Evolutionary conservation across 2,888 invertebrate genomes (phyloP), one percentile per base, ranked within the genome.

Genomic region (Noctua fimbriata): DNA sequence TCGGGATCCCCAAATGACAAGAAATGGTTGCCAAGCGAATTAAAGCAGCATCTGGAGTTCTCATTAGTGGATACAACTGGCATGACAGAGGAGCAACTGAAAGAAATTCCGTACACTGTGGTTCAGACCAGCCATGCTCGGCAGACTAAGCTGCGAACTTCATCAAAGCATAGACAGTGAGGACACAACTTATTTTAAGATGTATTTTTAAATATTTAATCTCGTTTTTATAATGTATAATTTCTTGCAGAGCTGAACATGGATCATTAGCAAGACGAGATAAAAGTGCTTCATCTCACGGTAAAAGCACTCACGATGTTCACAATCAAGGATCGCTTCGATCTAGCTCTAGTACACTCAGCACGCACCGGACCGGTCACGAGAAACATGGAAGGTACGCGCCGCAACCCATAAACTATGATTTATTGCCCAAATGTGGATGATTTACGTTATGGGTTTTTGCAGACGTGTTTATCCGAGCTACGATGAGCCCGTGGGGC

Each of bases 41-140:
- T 98, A 86, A 98, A 98, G 92, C 98, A 98, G 93, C 99, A 99
- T 93, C 97, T 99, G 91, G 98, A 99, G 94, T 99, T 98, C 94
- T 98, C 98, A 92, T 97, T 99, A 92, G 98, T 99, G 78, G 99
- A 99, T 90, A 99, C 99, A 0, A 97, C 98, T 41, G 99, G 99
- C 81, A 99, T 99, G 98, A 98, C 98, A 73, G 98, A 98, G 92
- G 98, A 98, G 87, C 98, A 99, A 92, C 97, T 99, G 47, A 97
- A 98, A 84, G 98, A 99, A 95, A 99, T 99, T 91, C 98, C 98
- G 5, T 99, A 99, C 94, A 98, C 98, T 0, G 98, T 98, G 69
- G 98, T 99, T 28, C 98, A 98, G 94, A 98, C 98, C 83, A 97
- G 95, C 92, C 97, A 97, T 89, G 97, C 97, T 52, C 97, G 97